Evolutionary conservation across 2,113 vertebrate species (phyloP).

Genomic region (Physeter macrocephalus): DNA sequence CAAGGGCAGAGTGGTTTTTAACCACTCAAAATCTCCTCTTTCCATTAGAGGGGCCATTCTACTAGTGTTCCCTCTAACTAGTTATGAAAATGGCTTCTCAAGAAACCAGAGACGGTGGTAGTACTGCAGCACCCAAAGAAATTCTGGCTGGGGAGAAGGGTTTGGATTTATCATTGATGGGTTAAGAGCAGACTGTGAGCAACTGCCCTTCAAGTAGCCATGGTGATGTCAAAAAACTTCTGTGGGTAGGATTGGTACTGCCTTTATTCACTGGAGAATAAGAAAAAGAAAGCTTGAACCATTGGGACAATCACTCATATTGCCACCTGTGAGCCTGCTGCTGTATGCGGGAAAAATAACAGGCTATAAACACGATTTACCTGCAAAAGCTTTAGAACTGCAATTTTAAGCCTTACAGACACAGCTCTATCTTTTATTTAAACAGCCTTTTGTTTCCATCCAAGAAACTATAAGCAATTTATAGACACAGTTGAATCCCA

Average conservation of each 20-base stretch:
- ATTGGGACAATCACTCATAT: not conserved
- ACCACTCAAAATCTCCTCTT: not conserved
- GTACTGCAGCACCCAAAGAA: not conserved
- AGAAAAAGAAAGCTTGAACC: not conserved
- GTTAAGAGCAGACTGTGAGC: not conserved
- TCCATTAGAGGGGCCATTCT: not conserved
- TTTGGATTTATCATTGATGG: not conserved
- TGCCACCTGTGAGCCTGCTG: not conserved
- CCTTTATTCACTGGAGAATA: not conserved
- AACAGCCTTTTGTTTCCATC: conserved; percentile 32
- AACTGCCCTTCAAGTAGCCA: not conserved
- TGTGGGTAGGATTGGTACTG: not conserved
- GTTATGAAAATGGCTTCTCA: not conserved
- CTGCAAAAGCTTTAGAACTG: not conserved
- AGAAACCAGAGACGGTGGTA: not conserved
- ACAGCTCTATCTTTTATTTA: conserved; percentile 14
- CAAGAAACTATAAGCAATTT: not conserved
- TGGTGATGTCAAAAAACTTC: not conserved
- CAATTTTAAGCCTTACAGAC: not conserved
- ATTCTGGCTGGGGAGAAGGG: not conserved
- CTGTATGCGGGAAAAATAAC: not conserved
- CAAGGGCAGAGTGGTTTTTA: not conserved
- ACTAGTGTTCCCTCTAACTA: not conserved
- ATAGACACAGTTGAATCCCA: not conserved
- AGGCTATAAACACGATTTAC: conserved; percentile 25